phyloP scores from a whole-genome alignment of 2,797 vertebrate genomes.

The Anolis apletophallus region DNA sequence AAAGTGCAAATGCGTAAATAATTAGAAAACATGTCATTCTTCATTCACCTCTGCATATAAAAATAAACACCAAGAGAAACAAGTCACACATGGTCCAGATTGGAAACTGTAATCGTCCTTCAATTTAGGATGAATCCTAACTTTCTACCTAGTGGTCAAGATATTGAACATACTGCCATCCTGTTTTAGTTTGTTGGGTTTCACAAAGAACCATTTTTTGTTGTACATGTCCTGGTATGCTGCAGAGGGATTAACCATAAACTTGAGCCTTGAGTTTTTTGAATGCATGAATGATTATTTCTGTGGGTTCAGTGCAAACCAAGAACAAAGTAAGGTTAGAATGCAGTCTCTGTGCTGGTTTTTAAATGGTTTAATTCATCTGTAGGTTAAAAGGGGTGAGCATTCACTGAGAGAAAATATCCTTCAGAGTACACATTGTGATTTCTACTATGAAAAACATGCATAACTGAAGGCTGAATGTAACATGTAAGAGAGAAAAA shows the following conservation, averaged over 20 bases:
- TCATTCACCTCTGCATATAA: conserved; percentile 28
- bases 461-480: conserved; percentile 65
- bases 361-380: conserved; percentile 78
- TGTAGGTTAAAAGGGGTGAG: conserved; percentile 66
- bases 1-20: conserved; percentile 7
- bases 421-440: conserved; percentile 55
- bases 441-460: conserved; percentile 46
- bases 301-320: conserved; percentile 72
- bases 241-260: conserved; percentile 72
- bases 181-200: conserved; percentile 53
- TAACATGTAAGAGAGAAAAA: conserved; percentile 11
- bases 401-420: conserved; percentile 63
- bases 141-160: conserved; percentile 69
- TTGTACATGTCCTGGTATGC: conserved; percentile 48
- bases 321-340: conserved; percentile 76
- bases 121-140: conserved; percentile 66
- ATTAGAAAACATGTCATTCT: conserved; percentile 42
- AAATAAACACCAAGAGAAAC: conserved; percentile 44
- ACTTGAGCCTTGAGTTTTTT: conserved; percentile 64
- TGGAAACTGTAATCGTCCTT: conserved; percentile 65
- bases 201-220: conserved; percentile 79
- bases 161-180: conserved; percentile 72
- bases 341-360: conserved; percentile 76
- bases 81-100: conserved; percentile 64
- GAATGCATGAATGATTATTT: conserved; percentile 77